Base-by-base conservation (phyloP, 1,140 invertebrate genomes). In the Lepidostoma basale region DNA sequence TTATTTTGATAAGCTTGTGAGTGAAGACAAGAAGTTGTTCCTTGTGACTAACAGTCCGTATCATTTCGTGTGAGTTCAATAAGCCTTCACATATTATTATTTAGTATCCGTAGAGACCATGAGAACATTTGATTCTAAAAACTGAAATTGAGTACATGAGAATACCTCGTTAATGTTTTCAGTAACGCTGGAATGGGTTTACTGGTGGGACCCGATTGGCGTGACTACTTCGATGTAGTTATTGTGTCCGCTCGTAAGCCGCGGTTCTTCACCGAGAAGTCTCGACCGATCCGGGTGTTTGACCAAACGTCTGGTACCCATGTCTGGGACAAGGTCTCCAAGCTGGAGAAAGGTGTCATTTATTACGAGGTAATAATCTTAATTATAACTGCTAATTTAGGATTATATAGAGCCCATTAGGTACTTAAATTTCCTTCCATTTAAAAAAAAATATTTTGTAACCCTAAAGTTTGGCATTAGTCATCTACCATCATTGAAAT, bases 21-120 rank as follows among this genome's bases (percentile, higher is more conserved):
- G 86, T 2, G 86, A 86, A 23, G 86, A 88, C 18, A 98, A 98
- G 80, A 96, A 97, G 80, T 84, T 98, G 73, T 98, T 99, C 79
- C 82, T 99, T 16, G 94, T 99, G 1, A 98, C 97, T 6, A 99
- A 99, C 77, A 98, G 95, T 81, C 96, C 96, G 0, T 98, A 91
- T 79, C 89, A 92, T 74, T 99, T 98, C 87, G 95, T 98, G 96
- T 98, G 87, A 91, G 93, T 89, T 56, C 25, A 3, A n/a, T n/a
- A n/a, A n/a, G n/a, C n/a, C n/a, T n/a, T n/a, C n/a, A n/a, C n/a
- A n/a, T n/a, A n/a, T n/a, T n/a, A n/a, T n/a, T n/a, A n/a, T n/a
- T n/a, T n/a, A n/a, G n/a, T n/a, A n/a, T n/a, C n/a, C n/a, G n/a
- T n/a, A n/a, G n/a, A n/a, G n/a, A n/a, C n/a, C n/a, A n/a, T n/a